These are phyloP conservation scores for Passer domesticus DNA, from an alignment of 2,113 vertebrate genomes.

Conservation along the genomic window DNA sequence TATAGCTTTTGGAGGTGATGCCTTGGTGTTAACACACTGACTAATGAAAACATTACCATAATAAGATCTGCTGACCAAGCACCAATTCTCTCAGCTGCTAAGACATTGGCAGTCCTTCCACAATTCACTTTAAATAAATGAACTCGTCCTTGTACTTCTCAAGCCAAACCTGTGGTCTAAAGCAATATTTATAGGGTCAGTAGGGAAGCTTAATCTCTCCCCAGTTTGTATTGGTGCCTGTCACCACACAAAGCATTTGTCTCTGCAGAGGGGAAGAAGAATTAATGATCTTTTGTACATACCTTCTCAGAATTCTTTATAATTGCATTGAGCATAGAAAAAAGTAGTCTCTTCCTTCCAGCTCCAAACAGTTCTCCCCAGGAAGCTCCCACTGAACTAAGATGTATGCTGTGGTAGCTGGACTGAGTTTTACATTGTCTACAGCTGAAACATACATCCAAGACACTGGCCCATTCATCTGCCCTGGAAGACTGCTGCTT, in stretches of 20 bases:
- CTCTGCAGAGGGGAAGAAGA: background rate
- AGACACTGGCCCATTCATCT: background rate
- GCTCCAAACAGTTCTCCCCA: background rate
- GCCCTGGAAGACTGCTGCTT: background rate
- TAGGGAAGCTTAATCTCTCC: background rate
- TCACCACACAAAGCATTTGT: background rate
- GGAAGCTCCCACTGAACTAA: background rate
- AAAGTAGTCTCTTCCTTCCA: background rate
- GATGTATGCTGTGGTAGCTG: background rate
- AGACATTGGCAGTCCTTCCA: slow-evolving; percentile 19
- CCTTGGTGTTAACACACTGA: background rate
- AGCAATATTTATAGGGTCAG: background rate
- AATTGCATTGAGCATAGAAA: background rate
- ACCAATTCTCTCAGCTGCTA: background rate
- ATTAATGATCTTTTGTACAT: background rate
- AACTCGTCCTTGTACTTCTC: background rate
- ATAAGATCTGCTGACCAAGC: slow-evolving; percentile 35
- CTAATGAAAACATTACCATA: background rate
- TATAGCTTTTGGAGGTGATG: background rate
- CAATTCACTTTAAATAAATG: slow-evolving; percentile 39
- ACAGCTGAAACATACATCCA: background rate
- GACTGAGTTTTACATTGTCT: background rate
- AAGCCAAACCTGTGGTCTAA: background rate
- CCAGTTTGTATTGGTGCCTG: background rate
- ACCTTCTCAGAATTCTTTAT: background rate